Percentiles rank a stretch among this genome's conserved stretches.
Evolutionary conservation across 2,113 vertebrate species (phyloP).

Genomic region (Arenaria interpres): DNA sequence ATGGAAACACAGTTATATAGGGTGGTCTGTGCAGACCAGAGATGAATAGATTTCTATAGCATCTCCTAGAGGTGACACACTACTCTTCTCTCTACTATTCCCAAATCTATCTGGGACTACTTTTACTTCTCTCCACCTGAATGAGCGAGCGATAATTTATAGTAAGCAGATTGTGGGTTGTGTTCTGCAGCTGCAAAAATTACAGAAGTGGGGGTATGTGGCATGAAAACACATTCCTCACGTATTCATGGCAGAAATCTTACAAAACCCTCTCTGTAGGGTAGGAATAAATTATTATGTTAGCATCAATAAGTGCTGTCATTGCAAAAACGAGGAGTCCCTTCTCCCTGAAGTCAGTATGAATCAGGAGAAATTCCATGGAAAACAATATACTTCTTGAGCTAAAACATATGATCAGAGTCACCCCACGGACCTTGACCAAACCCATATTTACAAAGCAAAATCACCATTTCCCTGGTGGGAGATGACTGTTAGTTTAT

Average conservation of each 20-base stretch:
- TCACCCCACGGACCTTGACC: neutral
- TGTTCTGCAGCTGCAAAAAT: neutral
- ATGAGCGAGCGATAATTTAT: neutral
- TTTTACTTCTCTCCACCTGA: neutral
- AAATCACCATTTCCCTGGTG: neutral
- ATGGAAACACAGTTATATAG: neutral
- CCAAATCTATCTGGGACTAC: neutral
- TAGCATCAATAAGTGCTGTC: neutral
- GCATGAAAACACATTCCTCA: neutral
- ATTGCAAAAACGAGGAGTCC: neutral
- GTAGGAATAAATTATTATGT: neutral
- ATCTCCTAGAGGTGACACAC: neutral
- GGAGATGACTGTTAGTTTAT: neutral
- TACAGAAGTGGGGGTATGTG: neutral
- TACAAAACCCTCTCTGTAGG: neutral
- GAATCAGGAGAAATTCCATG: neutral
- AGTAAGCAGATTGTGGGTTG: neutral
- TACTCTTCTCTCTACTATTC: neutral
- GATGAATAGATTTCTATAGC: neutral
- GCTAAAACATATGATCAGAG: neutral
- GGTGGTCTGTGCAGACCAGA: neutral
- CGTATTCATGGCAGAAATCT: neutral
- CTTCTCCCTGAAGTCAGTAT: constrained; percentile 6
- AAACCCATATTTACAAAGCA: neutral
- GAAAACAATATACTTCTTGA: neutral